Base-by-base conservation (phyloP, 2,113 vertebrate species). In the Oncorhynchus kisutch region DNA sequence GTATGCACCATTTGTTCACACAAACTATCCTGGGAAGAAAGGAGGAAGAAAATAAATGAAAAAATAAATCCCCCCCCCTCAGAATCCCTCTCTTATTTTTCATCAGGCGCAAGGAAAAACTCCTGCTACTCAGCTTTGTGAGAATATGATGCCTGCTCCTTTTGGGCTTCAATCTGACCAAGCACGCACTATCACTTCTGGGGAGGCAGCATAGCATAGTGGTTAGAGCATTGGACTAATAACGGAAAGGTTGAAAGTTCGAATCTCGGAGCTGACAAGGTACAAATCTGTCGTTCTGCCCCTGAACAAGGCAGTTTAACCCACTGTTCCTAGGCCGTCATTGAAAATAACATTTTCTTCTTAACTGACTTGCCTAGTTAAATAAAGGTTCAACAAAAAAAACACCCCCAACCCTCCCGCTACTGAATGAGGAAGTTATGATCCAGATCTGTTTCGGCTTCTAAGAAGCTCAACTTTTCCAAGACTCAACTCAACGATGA, bases 401-500 rank as follows among this genome's bases (percentile, higher is more conserved):
- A 6, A 34, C 31, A 34, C 31, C 29, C 67, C 70, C 34, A 39
- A 39, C 34, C 1, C 34, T 39, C 74, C 18, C 5, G 87, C 86
- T 89, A 86, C 86, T 78, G 83, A 83, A 87, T 75, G 82, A 86
- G 78, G 77, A 60, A 78, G 82, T 73, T 85, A 70, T 75, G 86
- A 82, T 90, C 83, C 77, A 67, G 59, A 78, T 86, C 80, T 81
- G 79, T 45, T 45, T 45, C 2, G 79, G 68, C 74, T 77, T 88
- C 85, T 85, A 73, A 84, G 88, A 85, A 85, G 80, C 67, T 51
- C 51, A 57, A 79, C 82, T 84, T 82, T 25, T 90, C 86, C 89
- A 89, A 82, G 81, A 85, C 74, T 82, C 34, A 39, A 39, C 34
- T 39, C 80, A 75, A 82, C 78, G 75, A 76, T 92, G 91, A 92